Conservation (phyloP, 2,113 vertebrate species). For the Piprites chloris region DNA sequence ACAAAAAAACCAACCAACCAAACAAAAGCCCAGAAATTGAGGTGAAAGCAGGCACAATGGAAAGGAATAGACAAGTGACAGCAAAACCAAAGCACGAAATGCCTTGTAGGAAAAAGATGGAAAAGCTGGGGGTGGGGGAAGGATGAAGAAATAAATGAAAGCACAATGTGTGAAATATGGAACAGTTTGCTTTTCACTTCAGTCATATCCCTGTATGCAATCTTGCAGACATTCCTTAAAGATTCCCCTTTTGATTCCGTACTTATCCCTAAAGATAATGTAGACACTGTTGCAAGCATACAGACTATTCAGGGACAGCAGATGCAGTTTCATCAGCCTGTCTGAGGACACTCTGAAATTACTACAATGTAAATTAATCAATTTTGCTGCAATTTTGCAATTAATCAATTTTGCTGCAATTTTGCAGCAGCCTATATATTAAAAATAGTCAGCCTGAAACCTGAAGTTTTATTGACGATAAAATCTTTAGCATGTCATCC, state of each 20-base stretch:
- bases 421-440: background rate
- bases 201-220: background rate
- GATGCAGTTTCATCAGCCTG: background rate
- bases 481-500: background rate
- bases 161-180: background rate
- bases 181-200: background rate
- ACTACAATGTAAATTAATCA: background rate
- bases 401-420: no score
- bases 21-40: no score
- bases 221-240: background rate
- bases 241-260: background rate
- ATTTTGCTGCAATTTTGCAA: background rate
- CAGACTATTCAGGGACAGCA: background rate
- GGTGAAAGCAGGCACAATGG: background rate
- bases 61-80: background rate
- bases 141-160: background rate
- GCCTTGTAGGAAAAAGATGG: background rate
- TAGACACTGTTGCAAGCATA: background rate
- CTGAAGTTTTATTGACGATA: fast-evolving
- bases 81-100: background rate
- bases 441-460: background rate
- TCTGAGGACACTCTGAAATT: background rate
- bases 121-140: background rate
- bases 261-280: background rate
- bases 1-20: no score